Percentiles rank a stretch among this genome's conserved stretches.
phyloP scores from a whole-genome alignment of 2,113 vertebrate genomes.

The Camelus dromedarius region DNA sequence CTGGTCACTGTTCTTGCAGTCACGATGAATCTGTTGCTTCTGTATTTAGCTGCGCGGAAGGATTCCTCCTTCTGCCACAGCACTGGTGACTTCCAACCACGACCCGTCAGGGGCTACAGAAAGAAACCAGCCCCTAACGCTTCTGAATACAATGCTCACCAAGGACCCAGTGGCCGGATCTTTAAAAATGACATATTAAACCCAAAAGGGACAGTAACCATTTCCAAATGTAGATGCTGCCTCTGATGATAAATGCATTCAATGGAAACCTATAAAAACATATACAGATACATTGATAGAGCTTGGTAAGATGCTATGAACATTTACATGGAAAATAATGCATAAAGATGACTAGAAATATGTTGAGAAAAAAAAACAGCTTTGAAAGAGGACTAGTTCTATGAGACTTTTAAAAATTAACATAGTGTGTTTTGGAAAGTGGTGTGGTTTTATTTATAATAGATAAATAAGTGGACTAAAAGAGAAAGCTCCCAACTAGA shows the following conservation, averaged over 20 bases:
- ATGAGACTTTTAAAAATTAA: background rate
- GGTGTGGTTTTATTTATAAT: background rate
- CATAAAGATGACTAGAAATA: background rate
- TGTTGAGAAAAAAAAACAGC: fast-evolving
- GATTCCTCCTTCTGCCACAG: background rate
- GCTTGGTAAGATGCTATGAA: too few relatives aligned
- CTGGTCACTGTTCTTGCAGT: background rate
- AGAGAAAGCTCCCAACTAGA: background rate
- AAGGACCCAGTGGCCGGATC: background rate
- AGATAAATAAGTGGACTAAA: background rate
- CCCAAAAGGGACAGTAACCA: fast-evolving
- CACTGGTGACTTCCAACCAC: background rate
- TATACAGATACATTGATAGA: fast-evolving
- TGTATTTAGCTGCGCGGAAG: fast-evolving
- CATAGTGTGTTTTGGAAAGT: background rate
- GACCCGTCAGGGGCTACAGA: background rate
- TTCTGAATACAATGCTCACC: fast-evolving
- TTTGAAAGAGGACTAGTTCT: fast-evolving
- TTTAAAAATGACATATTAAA: background rate
- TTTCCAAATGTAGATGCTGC: background rate
- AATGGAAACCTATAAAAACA: background rate
- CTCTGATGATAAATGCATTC: background rate
- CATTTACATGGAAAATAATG: background rate
- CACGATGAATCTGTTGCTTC: fast-evolving
- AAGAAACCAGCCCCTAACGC: background rate